Evolutionary conservation across 2,888 invertebrate species (phyloP).

Genomic region (Liodrosophila aerea): DNA sequence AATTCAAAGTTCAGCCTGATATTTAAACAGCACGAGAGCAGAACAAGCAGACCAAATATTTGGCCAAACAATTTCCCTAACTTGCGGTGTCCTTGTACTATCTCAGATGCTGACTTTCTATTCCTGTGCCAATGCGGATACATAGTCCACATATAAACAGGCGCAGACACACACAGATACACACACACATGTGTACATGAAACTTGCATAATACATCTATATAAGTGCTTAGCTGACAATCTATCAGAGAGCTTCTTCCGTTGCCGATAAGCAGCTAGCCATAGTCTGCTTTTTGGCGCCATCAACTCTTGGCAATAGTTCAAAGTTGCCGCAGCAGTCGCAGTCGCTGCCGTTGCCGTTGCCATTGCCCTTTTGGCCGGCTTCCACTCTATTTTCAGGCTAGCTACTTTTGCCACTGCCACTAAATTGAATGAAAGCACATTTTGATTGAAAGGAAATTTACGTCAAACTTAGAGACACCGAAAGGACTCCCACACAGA

Average conservation of each 20-base stretch:
- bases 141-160: slow-evolving; percentile 9
- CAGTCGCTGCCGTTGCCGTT: slow-evolving; percentile 10
- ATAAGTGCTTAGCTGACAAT: slow-evolving; percentile 60
- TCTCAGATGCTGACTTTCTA: slow-evolving; percentile 34
- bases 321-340: slow-evolving; percentile 55
- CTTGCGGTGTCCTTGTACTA: slow-evolving; percentile 46
- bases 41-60: slow-evolving; percentile 36
- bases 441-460: slow-evolving; percentile 76
- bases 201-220: slow-evolving; percentile 20
- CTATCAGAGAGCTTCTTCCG: slow-evolving; percentile 52
- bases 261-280: slow-evolving; percentile 44
- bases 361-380: slow-evolving; percentile 30
- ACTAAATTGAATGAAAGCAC: slow-evolving; percentile 74
- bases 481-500: slow-evolving; percentile 2
- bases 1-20: too few relatives aligned
- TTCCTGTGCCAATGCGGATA: slow-evolving; percentile 37
- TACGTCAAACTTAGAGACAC: slow-evolving; percentile 60
- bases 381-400: slow-evolving; percentile 26
- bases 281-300: slow-evolving; percentile 58
- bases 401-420: slow-evolving; percentile 45
- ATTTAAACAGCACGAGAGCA: slow-evolving; percentile 4
- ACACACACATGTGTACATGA: slow-evolving; percentile 4
- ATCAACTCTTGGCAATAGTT: slow-evolving; percentile 67
- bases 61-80: slow-evolving; percentile 58
- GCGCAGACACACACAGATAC: slow-evolving; percentile 9